Evolutionary conservation across 2,888 invertebrate genomes (phyloP).

Genomic region (Aromia moschata): DNA sequence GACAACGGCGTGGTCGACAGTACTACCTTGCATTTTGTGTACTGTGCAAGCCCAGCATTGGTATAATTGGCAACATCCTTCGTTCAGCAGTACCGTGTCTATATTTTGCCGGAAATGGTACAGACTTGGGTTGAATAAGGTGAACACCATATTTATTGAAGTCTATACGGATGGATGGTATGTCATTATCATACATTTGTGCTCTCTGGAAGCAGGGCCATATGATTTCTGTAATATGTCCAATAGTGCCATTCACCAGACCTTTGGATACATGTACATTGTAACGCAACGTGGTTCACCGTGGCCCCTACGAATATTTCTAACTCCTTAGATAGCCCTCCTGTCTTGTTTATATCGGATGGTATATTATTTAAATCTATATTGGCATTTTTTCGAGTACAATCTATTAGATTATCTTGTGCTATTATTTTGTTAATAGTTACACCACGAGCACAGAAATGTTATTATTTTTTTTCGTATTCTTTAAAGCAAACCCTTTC

Average conservation of each 20-base stretch:
- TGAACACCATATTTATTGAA: background rate
- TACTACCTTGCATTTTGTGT: constrained; percentile 21
- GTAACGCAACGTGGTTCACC: constrained; percentile 43
- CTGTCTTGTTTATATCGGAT: constrained; percentile 35
- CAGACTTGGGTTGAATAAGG: constrained; percentile 1
- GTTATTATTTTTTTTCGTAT: too few relatives aligned
- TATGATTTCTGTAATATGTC: constrained; percentile 33
- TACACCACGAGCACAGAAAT: too few relatives aligned
- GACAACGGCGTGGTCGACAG: constrained; percentile 6
- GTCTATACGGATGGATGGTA: constrained; percentile 1
- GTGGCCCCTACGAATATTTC: constrained; percentile 41
- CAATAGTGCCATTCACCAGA: constrained; percentile 42
- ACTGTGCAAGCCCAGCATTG: constrained; percentile 13
- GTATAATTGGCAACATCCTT: constrained; percentile 9
- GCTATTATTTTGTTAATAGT: constrained; percentile 17
- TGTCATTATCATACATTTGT: background rate
- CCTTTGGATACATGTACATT: constrained; percentile 41
- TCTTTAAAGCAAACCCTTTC: too few relatives aligned
- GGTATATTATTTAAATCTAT: constrained; percentile 26
- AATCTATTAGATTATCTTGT: constrained; percentile 20
- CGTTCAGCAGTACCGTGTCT: constrained; percentile 1
- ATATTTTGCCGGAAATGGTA: constrained; percentile 10
- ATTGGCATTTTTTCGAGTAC: constrained; percentile 10
- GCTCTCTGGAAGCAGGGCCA: background rate
- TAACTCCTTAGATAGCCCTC: constrained; percentile 35